These are phyloP conservation scores for Catharus bicknelli DNA, from an alignment of 2,113 vertebrate species.

Conservation along the genomic window DNA sequence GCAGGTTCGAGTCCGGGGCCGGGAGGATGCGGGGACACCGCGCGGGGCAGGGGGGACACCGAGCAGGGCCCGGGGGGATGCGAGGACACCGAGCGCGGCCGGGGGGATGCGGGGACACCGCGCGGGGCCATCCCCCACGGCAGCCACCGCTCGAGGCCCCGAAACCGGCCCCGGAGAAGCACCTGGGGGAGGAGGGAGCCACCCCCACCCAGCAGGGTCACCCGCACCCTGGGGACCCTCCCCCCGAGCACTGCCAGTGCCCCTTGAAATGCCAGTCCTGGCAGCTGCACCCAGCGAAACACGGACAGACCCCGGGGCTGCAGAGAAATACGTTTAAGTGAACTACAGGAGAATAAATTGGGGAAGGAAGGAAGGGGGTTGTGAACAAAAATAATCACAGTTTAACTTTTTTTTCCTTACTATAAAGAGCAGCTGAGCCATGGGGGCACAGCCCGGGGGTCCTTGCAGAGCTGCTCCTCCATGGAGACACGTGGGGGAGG, in stretches of 20 bases:
- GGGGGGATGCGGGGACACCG: neutral
- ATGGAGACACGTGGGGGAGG: fast-evolving
- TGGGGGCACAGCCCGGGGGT: fast-evolving
- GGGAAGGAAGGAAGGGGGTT: neutral
- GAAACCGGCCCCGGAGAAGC: too few relatives aligned
- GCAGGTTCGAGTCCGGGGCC: neutral
- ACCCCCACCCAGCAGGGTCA: neutral
- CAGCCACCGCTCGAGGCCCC: neutral
- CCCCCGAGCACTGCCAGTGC: neutral
- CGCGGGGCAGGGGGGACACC: too few relatives aligned
- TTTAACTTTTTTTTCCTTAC: neutral
- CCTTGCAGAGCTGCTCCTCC: neutral
- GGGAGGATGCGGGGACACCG: too few relatives aligned
- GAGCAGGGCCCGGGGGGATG: too few relatives aligned
- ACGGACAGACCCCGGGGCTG: neutral
- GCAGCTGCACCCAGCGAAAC: neutral
- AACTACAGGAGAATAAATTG: neutral
- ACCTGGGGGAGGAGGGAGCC: neutral
- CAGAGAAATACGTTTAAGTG: neutral
- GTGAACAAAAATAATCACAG: neutral
- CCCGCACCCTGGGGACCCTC: neutral
- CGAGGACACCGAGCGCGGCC: neutral
- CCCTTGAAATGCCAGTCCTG: neutral
- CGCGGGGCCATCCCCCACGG: neutral
- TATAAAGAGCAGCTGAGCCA: neutral